A percentile compares a stretch with the other conserved stretches of the same genome.
These are phyloP conservation scores for Mesoligia furuncula DNA, from an alignment of 2,888 invertebrate species.

Conservation along the genomic window DNA sequence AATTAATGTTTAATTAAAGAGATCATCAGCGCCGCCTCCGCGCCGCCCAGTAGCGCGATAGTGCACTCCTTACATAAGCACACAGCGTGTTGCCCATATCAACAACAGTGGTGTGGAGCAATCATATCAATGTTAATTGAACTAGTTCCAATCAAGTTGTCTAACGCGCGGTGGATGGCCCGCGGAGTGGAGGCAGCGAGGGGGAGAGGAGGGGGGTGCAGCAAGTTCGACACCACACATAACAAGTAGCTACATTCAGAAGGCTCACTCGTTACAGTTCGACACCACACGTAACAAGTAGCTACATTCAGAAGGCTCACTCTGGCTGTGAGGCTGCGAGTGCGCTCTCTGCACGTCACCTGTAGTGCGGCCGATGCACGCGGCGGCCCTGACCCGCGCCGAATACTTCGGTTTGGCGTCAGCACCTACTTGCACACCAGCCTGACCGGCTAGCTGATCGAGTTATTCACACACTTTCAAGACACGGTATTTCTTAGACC, in stretches of 20 bases:
- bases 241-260: constrained; percentile 22
- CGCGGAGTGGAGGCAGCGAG: background rate
- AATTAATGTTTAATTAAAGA: background rate
- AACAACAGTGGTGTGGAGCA: constrained; percentile 36
- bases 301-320: constrained; percentile 28
- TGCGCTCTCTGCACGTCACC: background rate
- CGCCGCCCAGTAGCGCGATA: background rate
- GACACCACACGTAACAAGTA: background rate
- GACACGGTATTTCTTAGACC: constrained; percentile 27
- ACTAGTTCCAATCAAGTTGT: constrained; percentile 53
- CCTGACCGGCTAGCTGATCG: constrained; percentile 34
- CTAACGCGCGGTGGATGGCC: constrained; percentile 28
- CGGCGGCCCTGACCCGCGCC: constrained; percentile 59
- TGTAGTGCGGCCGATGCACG: constrained; percentile 28
- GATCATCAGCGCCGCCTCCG: background rate
- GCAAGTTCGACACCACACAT: background rate
- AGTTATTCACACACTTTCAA: constrained; percentile 41
- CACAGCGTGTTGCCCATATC: constrained; percentile 24
- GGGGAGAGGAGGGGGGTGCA: background rate
- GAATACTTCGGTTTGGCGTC: constrained; percentile 23
- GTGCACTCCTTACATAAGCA: constrained; percentile 10
- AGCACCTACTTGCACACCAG: constrained; percentile 31
- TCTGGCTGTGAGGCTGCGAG: background rate
- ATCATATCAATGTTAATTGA: constrained; percentile 58
- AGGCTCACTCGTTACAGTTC: background rate